These are phyloP conservation scores for Leptopterna dolabrata DNA, from an alignment of 2,888 invertebrate genomes.

Conservation along the genomic window DNA sequence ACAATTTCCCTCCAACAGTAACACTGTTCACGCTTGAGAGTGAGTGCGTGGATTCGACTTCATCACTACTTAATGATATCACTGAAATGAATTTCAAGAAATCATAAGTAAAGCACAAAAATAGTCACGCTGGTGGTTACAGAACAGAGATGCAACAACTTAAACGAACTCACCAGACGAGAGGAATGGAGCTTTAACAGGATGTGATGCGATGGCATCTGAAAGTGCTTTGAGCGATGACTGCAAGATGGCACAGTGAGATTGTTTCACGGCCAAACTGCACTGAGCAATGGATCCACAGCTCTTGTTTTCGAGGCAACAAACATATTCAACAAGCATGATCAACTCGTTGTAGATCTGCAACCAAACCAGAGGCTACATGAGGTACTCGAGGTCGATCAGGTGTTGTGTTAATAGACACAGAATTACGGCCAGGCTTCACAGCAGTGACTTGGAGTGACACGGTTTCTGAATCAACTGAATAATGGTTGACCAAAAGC, in stretches of 20 bases:
- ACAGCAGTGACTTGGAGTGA: too few species aligned
- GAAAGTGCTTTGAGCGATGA: constrained; percentile 68
- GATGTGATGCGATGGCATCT: constrained; percentile 56
- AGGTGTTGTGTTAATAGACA: too few species aligned
- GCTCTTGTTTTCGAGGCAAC: constrained; percentile 66
- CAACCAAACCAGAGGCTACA: constrained; percentile 32
- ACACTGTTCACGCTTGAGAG: constrained; percentile 42
- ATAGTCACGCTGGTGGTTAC: too few species aligned
- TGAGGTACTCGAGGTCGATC: constrained; percentile 53
- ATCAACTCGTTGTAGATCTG: constrained; percentile 72
- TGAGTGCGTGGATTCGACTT: constrained; percentile 52
- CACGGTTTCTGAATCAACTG: too few species aligned
- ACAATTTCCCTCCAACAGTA: constrained; percentile 60
- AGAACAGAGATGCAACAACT: neutral
- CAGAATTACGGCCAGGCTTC: too few species aligned
- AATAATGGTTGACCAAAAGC: too few species aligned
- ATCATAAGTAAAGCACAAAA: neutral
- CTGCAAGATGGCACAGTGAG: constrained; percentile 71
- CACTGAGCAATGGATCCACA: constrained; percentile 66
- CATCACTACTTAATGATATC: constrained; percentile 59
- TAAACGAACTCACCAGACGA: constrained; percentile 59
- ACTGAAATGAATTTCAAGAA: constrained; percentile 50
- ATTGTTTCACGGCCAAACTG: constrained; percentile 68
- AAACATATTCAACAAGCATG: constrained; percentile 71
- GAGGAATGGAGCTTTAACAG: constrained; percentile 58